These are phyloP conservation scores for Pseudomugil gertrudae DNA, from an alignment of 2,797 vertebrate species.

Conservation along the genomic window DNA sequence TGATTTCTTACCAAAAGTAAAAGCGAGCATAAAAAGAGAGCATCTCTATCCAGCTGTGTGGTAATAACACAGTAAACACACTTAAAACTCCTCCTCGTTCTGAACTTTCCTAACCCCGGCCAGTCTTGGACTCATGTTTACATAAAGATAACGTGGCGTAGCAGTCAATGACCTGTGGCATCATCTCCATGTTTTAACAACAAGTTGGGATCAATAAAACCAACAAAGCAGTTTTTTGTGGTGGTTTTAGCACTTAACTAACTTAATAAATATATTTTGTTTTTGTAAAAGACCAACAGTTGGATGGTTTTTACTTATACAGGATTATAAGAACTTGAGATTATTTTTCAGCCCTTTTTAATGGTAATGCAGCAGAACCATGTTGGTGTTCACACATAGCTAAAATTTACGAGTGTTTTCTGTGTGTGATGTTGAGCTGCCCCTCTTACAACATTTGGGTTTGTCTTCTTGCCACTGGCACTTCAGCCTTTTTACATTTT, in stretches of 20 bases:
- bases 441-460: not conserved
- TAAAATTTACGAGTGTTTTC: not conserved
- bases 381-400: not conserved
- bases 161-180: slow-evolving; percentile 22
- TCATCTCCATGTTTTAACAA: not conserved
- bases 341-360: no score
- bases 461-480: slow-evolving; percentile 9
- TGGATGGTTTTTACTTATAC: not conserved
- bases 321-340: not conserved
- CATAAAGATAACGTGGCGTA: slow-evolving; percentile 10
- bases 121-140: not conserved
- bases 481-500: slow-evolving; percentile 13
- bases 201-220: slow-evolving; percentile 6
- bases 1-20: not conserved
- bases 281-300: not conserved
- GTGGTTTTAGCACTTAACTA: slow-evolving; percentile 5
- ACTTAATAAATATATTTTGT: not conserved
- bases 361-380: not conserved
- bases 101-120: slow-evolving; percentile 26
- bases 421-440: not conserved
- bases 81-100: not conserved
- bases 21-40: no score
- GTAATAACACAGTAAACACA: not conserved
- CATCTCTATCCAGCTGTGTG: not conserved
- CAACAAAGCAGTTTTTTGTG: not conserved